These are phyloP conservation scores for Leptinotarsa texana DNA, from an alignment of 1,140 invertebrate genomes.

Conservation along the genomic window DNA sequence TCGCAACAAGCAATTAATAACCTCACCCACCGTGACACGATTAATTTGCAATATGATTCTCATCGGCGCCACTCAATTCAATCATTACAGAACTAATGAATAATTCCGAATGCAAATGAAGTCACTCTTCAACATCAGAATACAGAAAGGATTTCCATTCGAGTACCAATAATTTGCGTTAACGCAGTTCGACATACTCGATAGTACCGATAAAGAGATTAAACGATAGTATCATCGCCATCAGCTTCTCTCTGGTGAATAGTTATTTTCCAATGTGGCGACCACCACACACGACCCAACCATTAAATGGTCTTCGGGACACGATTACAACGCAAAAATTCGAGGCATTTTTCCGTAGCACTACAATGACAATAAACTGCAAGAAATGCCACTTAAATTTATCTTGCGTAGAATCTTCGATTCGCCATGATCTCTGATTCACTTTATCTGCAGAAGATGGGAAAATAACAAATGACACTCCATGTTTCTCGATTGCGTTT, in stretches of 20 bases:
- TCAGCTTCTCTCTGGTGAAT: constrained; percentile 17
- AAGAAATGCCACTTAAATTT: constrained; percentile 24
- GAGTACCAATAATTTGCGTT: constrained; percentile 35
- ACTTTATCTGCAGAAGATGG: no score
- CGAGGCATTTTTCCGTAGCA: constrained; percentile 20
- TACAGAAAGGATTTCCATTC: neutral
- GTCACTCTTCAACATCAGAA: neutral
- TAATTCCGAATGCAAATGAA: neutral
- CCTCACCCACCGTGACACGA: neutral
- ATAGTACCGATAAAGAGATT: constrained; percentile 32
- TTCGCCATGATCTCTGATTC: neutral
- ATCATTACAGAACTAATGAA: neutral
- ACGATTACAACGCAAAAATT: constrained; percentile 25
- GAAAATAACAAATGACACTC: no score
- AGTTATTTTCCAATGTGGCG: constrained; percentile 17
- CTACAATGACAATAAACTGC: constrained; percentile 28
- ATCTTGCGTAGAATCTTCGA: constrained; percentile 13
- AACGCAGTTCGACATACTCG: constrained; percentile 25
- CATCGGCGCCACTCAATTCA: neutral
- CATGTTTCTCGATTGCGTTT: no score
- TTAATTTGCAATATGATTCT: neutral
- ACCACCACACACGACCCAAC: constrained; percentile 26
- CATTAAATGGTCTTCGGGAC: constrained; percentile 23
- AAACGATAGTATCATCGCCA: constrained; percentile 26
- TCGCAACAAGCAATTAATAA: neutral